Base-by-base conservation (phyloP, 2,888 invertebrate species). In the Papilio elwesi region DNA sequence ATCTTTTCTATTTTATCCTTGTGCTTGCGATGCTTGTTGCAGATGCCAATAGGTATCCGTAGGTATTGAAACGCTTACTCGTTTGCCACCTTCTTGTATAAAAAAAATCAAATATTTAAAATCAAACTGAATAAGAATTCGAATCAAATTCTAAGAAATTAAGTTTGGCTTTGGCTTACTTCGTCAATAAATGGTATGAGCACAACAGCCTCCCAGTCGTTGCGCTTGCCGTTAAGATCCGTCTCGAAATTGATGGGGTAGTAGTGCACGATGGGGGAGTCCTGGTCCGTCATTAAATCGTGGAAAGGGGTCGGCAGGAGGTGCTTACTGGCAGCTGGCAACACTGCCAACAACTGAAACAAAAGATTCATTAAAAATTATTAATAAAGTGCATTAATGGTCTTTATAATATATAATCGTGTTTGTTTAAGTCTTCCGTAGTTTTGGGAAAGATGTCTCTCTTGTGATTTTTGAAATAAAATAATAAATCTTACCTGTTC, bases 121-220 rank as follows among this genome's bases (percentile, higher is more conserved):
- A 26, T 26, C 26, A 26, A 4, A 26, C 26, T 26, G 4, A 26
- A 26, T 26, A 26, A 26, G 26, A 26, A 26, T 26, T 26, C 4
- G 4, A 26, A 26, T 26, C 26, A 26, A 26, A 4, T 26, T 26
- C 4, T 26, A 26, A 26, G 26, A 26, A 26, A 53, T 62, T 11
- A 38, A 15, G 16, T 47, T 62, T 65, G 43, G 0, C 62, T 1
- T 12, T 13, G 5, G 26, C 65, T 77, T 79, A 95, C 96, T 92
- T 98, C 98, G 79, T 98, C 96, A 80, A 99, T 98, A 81, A 99
- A 98, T 0, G 98, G 98, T 83, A 99, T 97, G 1, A 98, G 94
- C 1, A 98, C 98, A 0, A 99, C 97, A 0, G 98, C 98, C 87
- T 99, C 99, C 99, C 99, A 99, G 78, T 98, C 98, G 83, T 98